Percentiles rank a stretch among this genome's conserved stretches.
phyloP scores from a whole-genome alignment of 2,888 invertebrate species.

The Tiphia femorata region DNA sequence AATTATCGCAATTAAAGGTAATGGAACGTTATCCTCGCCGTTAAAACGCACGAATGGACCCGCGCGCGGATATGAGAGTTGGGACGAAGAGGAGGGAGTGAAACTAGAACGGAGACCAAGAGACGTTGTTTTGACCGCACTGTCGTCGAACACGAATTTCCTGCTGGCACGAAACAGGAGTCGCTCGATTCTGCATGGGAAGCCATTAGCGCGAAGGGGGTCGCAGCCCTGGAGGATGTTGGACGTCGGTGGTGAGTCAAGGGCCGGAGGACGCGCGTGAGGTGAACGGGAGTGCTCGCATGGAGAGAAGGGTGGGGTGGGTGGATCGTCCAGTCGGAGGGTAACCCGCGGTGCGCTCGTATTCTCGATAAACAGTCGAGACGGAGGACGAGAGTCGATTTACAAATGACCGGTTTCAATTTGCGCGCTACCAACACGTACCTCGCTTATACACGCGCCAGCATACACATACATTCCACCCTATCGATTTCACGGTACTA shows the following conservation, averaged over 20 bases:
- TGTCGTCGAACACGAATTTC: slow-evolving; percentile 21
- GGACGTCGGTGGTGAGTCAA: slow-evolving; percentile 24
- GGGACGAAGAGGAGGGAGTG: background rate
- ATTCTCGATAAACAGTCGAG: slow-evolving; percentile 48
- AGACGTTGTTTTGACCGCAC: slow-evolving; percentile 3
- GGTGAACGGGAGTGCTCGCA: no score
- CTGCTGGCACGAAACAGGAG: slow-evolving; percentile 19
- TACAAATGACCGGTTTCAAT: slow-evolving; percentile 55
- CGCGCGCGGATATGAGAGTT: background rate
- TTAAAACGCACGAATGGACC: background rate
- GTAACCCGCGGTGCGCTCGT: slow-evolving; percentile 21
- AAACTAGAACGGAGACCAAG: background rate
- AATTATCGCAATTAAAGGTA: slow-evolving; percentile 8
- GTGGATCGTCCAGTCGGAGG: slow-evolving; percentile 13
- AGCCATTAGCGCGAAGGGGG: slow-evolving; percentile 39
- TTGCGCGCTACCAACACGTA: slow-evolving; percentile 21
- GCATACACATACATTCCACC: slow-evolving; percentile 15
- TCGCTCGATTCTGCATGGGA: slow-evolving; percentile 22
- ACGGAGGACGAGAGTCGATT: slow-evolving; percentile 45
- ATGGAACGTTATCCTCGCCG: slow-evolving; percentile 4
- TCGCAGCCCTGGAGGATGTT: slow-evolving; percentile 25
- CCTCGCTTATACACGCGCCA: slow-evolving; percentile 16
- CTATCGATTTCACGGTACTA: no score
- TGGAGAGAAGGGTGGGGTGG: no score
- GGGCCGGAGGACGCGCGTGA: slow-evolving; percentile 24